Evolutionary conservation across 2,797 vertebrate species (phyloP), one percentile per base, ranked within the genome.

Genomic region (Jordanella pulchra): DNA sequence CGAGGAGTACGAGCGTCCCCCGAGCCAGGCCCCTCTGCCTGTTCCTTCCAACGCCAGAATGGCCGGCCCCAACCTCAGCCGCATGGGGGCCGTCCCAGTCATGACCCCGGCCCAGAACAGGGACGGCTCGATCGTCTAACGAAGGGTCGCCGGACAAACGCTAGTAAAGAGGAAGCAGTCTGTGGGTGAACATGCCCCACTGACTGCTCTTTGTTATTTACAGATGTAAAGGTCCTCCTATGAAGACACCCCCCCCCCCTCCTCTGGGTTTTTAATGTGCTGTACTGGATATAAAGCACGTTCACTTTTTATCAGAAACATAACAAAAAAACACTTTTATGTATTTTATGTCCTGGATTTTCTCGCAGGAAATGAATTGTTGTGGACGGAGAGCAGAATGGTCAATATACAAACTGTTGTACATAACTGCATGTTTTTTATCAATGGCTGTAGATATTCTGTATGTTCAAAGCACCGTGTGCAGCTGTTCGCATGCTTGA

Each of bases 101-200:
- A 99, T 99, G 98, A 96, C 98, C 81, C 96, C 98, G 70, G 98
- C 97, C 71, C 98, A 99, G 92, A 98, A 95, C 93, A 96, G 96
- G 93, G 98, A 99, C 70, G 98, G 98, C 79, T 99, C 97, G 0
- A 98, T 99, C 76, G 98, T 99, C 82, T 99, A 97, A 93, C 74
- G n/a, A 74, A 71, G 69, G 71, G 73, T 71, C 71, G 11, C 11
- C 47, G 73, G 80, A 89, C 81, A 75, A 56, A 80, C 82, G 70
- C 56, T 80, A 78, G 53, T 84, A 82, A 79, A 84, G 78, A 79
- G n/a, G 56, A 66, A 84, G 75, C 32, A 28, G 48, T 25, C 18
- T 32, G 18, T 15, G 4, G 15, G 58, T 28, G 58, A 30, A 61
- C 47, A 72, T 44, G 32, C 72, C 76, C 74, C 73, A 86, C 71